Conservation (phyloP, 2,797 vertebrate genomes). For the Melanotaenia parkinsoni region DNA sequence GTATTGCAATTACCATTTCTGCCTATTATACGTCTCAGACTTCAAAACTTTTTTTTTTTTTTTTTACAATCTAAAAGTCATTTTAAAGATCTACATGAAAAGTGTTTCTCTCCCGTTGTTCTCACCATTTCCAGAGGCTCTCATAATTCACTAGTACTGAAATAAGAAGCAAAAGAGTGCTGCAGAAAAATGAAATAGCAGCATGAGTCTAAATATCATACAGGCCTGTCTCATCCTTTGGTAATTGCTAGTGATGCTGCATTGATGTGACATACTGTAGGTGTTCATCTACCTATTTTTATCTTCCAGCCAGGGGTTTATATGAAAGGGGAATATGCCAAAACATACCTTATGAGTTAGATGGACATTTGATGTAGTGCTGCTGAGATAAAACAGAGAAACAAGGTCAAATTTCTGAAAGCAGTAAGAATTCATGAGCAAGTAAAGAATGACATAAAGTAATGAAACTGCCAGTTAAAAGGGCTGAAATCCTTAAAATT, state of each 20-base stretch:
- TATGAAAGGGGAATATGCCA: background rate
- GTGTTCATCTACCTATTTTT: constrained; percentile 24
- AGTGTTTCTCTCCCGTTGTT: constrained; percentile 31
- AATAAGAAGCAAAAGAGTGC: constrained; percentile 49
- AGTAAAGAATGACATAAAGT: no score
- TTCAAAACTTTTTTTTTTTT: constrained; percentile 5
- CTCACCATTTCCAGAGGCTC: constrained; percentile 36
- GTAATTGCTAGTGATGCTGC: constrained; percentile 44
- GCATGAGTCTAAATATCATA: constrained; percentile 45
- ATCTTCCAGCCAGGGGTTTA: constrained; percentile 27
- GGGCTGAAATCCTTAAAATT: background rate
- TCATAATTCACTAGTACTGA: constrained; percentile 53
- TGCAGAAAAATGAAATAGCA: constrained; percentile 49
- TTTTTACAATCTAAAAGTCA: constrained; percentile 13
- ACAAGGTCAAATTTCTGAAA: constrained; percentile 31
- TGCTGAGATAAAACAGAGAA: constrained; percentile 20
- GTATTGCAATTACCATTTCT: background rate
- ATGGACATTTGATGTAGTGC: constrained; percentile 35
- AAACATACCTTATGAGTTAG: constrained; percentile 11
- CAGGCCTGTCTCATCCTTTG: constrained; percentile 23
- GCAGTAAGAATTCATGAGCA: constrained; percentile 6
- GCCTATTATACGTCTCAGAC: background rate
- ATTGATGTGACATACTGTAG: constrained; percentile 12
- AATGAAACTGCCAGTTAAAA: background rate
- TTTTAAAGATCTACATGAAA: constrained; percentile 25